A percentile compares a stretch with the other conserved stretches of the same genome.
These are phyloP conservation scores for Aphelenchoides avenae DNA, from an alignment of 1,140 invertebrate species.

Conservation along the genomic window DNA sequence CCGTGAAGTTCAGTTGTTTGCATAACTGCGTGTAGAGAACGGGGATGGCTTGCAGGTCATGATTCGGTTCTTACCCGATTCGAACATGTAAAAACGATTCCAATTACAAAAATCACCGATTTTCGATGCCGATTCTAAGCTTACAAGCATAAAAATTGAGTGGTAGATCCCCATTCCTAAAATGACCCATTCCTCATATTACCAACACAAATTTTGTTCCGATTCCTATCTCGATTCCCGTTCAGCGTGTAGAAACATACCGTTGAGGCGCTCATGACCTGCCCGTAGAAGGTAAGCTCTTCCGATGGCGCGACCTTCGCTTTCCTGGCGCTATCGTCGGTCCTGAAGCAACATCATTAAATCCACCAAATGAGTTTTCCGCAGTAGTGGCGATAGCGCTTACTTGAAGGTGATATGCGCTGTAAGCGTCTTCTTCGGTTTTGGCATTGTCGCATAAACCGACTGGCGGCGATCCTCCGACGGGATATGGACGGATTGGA, in stretches of 20 bases:
- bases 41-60: too few species aligned
- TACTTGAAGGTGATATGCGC: conserved; percentile 54
- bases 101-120: too few species aligned
- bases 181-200: too few species aligned
- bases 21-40: too few species aligned
- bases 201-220: neutral
- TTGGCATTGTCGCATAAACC: conserved; percentile 54
- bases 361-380: neutral
- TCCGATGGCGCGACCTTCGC: conserved; percentile 45
- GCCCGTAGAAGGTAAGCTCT: conserved; percentile 57
- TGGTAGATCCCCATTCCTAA: too few species aligned
- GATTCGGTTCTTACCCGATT: too few species aligned
- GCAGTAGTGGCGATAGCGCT: neutral
- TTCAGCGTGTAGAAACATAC: conserved; percentile 14
- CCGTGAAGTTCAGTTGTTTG: too few species aligned
- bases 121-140: too few species aligned
- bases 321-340: conserved; percentile 36
- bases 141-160: too few species aligned
- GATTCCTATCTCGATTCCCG: conserved; percentile 7
- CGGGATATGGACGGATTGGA: conserved; percentile 46
- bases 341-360: conserved; percentile 21
- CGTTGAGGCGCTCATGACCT: conserved; percentile 46
- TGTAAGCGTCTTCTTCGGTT: conserved; percentile 43
- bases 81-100: neutral
- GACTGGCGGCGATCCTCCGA: conserved; percentile 45